Conservation (phyloP, 2,113 vertebrate species). For the Morphnarchus princeps region DNA sequence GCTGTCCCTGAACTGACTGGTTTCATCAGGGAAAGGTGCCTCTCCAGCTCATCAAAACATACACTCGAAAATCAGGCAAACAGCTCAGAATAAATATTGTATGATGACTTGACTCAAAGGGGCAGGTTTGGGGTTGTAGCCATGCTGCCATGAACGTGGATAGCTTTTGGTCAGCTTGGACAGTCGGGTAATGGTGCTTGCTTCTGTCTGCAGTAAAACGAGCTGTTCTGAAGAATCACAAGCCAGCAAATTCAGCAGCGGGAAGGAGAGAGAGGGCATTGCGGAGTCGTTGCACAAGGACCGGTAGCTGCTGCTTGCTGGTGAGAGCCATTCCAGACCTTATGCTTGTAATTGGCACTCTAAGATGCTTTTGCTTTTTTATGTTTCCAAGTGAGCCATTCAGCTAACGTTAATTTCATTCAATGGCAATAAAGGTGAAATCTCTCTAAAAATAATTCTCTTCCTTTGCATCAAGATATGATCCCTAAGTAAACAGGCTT, state of each 20-base stretch:
- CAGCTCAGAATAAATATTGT: background rate
- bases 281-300: background rate
- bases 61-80: background rate
- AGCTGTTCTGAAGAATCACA: background rate
- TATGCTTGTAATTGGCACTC: slow-evolving; percentile 45
- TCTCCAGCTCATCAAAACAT: background rate
- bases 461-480: background rate
- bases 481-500: slow-evolving; percentile 45
- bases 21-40: background rate
- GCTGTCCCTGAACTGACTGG: background rate
- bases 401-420: background rate
- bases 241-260: background rate
- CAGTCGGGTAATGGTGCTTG: background rate
- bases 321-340: slow-evolving; percentile 26
- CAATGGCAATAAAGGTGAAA: slow-evolving; percentile 39
- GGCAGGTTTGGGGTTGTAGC: background rate
- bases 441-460: slow-evolving; percentile 37
- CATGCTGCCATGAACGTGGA: background rate
- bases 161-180: background rate
- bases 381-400: slow-evolving; percentile 44
- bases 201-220: background rate
- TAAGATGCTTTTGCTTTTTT: slow-evolving; percentile 40
- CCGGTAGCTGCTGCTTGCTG: background rate
- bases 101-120: background rate
- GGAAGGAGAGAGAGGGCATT: background rate